Evolutionary conservation across 2,797 vertebrate species (phyloP), one percentile per base, ranked within the genome.

Genomic region (Selene dorsalis): DNA sequence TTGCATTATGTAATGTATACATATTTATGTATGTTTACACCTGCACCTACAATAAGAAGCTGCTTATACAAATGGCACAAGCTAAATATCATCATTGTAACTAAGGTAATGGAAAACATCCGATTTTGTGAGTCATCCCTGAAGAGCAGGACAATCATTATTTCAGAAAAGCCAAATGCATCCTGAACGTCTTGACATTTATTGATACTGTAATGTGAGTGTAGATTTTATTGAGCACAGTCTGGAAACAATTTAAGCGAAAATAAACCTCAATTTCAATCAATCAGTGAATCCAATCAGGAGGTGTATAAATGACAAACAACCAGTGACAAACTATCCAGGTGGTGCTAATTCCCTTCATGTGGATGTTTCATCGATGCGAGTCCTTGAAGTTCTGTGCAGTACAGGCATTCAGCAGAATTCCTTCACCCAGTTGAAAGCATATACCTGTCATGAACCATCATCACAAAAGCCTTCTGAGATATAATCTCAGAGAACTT

Each of bases 401-500:
- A 70, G 70, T 60, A 64, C 74, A 82, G 75, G 88, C 80, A 77
- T 82, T 87, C 87, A 80, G 85, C 82, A 85, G 89, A 86, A 90
- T 91, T 91, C 79, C 85, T 86, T 88, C 87, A 87, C 80, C 84
- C 87, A 59, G 75, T 83, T 85, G 88, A 91, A 90, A 93, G 91
- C 88, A 90, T 35, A 88, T 79, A 92, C 90, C 92, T 94, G 93
- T 94, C 93, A 94, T 91, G 85, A 92, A 80, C 89, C 93, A 93
- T 94, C 94, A 93, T 94, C 90, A 91, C 92, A 91, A 87, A 89
- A 91, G 90, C 92, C 94, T 94, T 93, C 88, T 88, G 93, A 92
- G 94, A 95, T 94, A 94, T 94, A 90, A 94, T 94, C 94, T 93
- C 87, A 73, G 87, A 90, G 92, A 95, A 94, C 93, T 94, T 95